A percentile compares a stretch with the other conserved stretches of the same genome.
phyloP scores from a whole-genome alignment of 1,140 invertebrate species.

The Drosophila pseudoobscura region DNA sequence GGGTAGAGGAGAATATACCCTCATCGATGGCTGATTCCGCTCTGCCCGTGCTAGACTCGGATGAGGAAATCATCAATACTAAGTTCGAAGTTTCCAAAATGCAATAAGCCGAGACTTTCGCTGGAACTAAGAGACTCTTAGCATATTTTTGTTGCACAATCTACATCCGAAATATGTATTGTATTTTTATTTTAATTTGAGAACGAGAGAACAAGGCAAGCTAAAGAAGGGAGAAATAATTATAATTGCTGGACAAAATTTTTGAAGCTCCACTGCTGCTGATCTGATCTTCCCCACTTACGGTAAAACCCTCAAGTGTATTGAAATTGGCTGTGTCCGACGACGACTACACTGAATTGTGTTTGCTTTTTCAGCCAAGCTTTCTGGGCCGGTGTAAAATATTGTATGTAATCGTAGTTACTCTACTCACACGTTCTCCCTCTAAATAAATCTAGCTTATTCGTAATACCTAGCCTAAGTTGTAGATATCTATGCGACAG shows the following conservation, averaged over 20 bases:
- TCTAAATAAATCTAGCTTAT: conserved; percentile 73
- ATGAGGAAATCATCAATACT: conserved; percentile 94
- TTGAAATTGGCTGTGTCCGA: background rate
- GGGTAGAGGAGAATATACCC: conserved; percentile 96
- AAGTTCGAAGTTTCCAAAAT: conserved; percentile 96
- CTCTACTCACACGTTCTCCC: conserved; percentile 33
- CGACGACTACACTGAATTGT: background rate
- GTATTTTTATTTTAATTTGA: conserved; percentile 20
- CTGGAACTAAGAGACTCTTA: conserved; percentile 69
- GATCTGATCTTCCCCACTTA: conserved; percentile 12
- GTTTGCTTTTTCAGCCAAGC: conserved; percentile 5
- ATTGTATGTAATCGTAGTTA: conserved; percentile 68
- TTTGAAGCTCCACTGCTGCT: conserved; percentile 3
- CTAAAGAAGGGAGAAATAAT: background rate
- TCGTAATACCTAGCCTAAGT: conserved; percentile 71
- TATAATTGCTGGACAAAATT: conserved; percentile 12
- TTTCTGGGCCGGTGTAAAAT: conserved; percentile 59
- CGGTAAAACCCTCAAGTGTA: background rate
- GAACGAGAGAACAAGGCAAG: conserved; percentile 10
- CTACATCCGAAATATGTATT: conserved; percentile 38
- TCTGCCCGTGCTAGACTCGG: conserved; percentile 93
- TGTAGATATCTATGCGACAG: conserved; percentile 65
- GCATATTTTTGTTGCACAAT: conserved; percentile 48
- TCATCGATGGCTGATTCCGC: conserved; percentile 89
- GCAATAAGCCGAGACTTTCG: conserved; percentile 85